phyloP scores from a whole-genome alignment of 2,888 invertebrate genomes.

The Tipula vernalis region DNA sequence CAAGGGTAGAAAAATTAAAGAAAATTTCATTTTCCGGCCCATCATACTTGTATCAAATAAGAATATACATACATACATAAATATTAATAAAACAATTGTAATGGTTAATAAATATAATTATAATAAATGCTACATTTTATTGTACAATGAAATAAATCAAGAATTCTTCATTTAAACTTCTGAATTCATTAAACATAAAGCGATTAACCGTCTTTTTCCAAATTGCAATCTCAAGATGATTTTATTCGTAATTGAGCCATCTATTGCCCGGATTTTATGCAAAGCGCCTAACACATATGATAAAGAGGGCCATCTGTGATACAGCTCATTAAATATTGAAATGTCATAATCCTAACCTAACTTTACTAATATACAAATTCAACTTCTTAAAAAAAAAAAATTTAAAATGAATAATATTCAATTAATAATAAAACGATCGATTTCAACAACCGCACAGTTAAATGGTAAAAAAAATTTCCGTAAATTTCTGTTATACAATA shows the following conservation, averaged over 20 bases:
- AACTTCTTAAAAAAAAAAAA: background rate
- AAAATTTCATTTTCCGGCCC: background rate
- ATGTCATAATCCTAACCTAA: background rate
- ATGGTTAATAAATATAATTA: background rate
- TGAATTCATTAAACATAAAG: too few species aligned
- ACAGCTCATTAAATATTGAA: background rate
- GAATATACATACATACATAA: background rate
- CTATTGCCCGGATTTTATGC: background rate
- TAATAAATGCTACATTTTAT: background rate
- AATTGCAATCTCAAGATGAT: background rate
- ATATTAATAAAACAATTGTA: background rate
- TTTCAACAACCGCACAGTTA: constrained; percentile 39
- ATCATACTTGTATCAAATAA: background rate
- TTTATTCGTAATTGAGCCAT: background rate
- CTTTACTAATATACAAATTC: background rate
- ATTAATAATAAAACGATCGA: constrained; percentile 27
- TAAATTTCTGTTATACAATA: constrained; percentile 63
- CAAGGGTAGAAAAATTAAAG: background rate
- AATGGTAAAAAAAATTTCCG: constrained; percentile 69
- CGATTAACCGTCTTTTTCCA: too few species aligned
- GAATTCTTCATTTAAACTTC: background rate
- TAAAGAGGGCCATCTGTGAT: background rate
- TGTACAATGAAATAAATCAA: background rate
- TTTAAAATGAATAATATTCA: constrained; percentile 8
- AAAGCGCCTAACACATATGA: background rate